Evolutionary conservation across 2,888 invertebrate species (phyloP), one percentile per base, ranked within the genome.

Genomic region (Heliconius ismenius): DNA sequence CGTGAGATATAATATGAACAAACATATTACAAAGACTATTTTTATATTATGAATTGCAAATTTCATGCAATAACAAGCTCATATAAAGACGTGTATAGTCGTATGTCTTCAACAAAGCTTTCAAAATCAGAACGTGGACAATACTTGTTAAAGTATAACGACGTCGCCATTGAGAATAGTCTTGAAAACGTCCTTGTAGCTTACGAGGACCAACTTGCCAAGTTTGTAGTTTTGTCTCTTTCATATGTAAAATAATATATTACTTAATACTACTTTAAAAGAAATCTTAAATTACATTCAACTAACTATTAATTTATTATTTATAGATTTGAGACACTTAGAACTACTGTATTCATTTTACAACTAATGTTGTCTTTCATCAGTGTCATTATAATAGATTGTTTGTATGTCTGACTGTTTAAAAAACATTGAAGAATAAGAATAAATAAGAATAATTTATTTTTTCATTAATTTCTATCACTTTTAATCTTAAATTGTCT

Each of bases 151-250:
- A 15, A 70, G 58, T 58, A 58, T 69, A 70, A 70, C 32, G 54
- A 70, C 32, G 70, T 58, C 70, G 54, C 32, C 58, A 58, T 32
- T 70, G 54, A 70, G 28, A 36, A 54, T 3, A 70, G n/a, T 70
- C 70, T 70, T 58, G 54, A 70, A 58, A 58, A 70, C 7, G 54
- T 58, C 69, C 54, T 70, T 70, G 69, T 58, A n/a, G 54, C 15
- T 32, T 39, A 39, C n/a, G 65, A 67, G 54, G 54, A 70, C 32
- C n/a, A 58, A 58, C 21, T 58, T 3, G 54, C 28, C 21, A 70
- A 70, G 21, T 54, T 58, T 70, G 32, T 58, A 70, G n/a, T n/a
- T 49, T 26, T 58, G n/a, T n/a, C 54, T n/a, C 3, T 21, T 28
- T 28, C 21, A 21, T 68, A 54, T 9, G 6, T 43, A 15, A 43